Base-by-base conservation (phyloP, 64 coral and sea anemone genomes). In the Catalaphyllia jardinei region DNA sequence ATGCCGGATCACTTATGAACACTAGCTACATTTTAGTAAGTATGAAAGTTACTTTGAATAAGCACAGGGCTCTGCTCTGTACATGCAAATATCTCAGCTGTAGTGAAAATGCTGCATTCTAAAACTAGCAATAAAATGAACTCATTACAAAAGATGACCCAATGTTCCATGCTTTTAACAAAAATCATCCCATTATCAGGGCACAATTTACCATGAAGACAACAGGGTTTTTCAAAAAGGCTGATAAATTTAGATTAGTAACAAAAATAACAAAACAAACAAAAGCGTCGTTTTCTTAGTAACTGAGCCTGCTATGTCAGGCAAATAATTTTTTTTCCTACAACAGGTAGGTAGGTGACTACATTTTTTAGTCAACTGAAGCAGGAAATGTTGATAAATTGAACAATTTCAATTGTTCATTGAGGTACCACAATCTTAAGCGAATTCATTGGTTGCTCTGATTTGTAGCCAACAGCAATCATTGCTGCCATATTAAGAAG, bases 401-500 rank as follows among this genome's bases (percentile, higher is more conserved):
- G 73, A 76, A 27, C 65, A 69, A 69, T 69, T 11, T 76, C 1
- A 76, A 29, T 62, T 81, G 25, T 35, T 33, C 25, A 28, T 60
- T 81, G 24, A 24, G 54, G 14, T 51, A 79, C 61, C 3, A 2
- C 33, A 24, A 61, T 35, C 10, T 22, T 65, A 9, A 31, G 55
- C 13, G 62, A 85, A 65, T 51, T 42, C 63, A 49, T 27, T 19
- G 28, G 61, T 82, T 18, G 42, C 80, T 24, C 13, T 46, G 31
- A 39, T 62, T 29, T 10, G 80, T 67, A 83, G 1, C 80, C 10
- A 50, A 33, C 62, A 85, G 20, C 22, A 42, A 77, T 77, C 35
- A 49, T 77, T 69, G 65, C 65, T 67, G 38, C 4, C 39, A 49
- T 27, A 29, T 29, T 79, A 85, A 85, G 81, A 85, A 85, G 81